Evolutionary conservation across 1,140 invertebrate species (phyloP), one percentile per base, ranked within the genome.

Genomic region (Bombus huntii): DNA sequence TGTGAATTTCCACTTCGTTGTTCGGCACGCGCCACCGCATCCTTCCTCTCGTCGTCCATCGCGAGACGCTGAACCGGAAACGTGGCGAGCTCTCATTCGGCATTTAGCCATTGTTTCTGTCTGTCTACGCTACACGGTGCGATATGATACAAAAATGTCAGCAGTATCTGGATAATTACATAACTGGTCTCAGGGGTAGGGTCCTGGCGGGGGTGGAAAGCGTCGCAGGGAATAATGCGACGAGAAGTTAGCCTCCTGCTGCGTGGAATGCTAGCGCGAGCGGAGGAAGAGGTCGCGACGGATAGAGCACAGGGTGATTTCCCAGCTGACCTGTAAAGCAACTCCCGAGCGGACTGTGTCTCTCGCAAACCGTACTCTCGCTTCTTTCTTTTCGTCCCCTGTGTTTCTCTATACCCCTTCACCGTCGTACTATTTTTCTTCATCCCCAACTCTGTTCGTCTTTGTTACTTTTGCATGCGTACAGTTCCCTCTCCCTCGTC

Each of bases 261-360:
- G 73, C 66, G 66, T 72, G 59, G 73, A 88, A 74, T 53, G 88
- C 65, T 62, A 73, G 73, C 83, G 80, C 76, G 79, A 25, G 72
- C 71, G 74, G 76, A 88, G 73, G 84, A 85, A 88, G 85, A 85
- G 92, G 88, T 84, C 85, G 86, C 83, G 89, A 87, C 81, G 86
- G 83, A 87, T 86, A 92, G 91, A 90, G 93, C 89, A 85, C 91
- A 92, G 94, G 94, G 95, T 96, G 95, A 95, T 95, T 95, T 95
- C 95, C 95, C 95, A 94, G 92, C 93, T 95, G 95, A 94, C 95
- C 93, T 94, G 95, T 95, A 95, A 95, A 95, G 92, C 92, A 93
- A 94, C 92, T 85, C 84, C 88, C 89, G 83, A 91, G 92, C 92
- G 91, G 91, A 92, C 92, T 92, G 73, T 91, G 81, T 59, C 84